Percentiles rank a stretch among this genome's conserved stretches.
Conservation (phyloP, 2,797 vertebrate species). For the Ctenochaetus hawaiiensis region DNA sequence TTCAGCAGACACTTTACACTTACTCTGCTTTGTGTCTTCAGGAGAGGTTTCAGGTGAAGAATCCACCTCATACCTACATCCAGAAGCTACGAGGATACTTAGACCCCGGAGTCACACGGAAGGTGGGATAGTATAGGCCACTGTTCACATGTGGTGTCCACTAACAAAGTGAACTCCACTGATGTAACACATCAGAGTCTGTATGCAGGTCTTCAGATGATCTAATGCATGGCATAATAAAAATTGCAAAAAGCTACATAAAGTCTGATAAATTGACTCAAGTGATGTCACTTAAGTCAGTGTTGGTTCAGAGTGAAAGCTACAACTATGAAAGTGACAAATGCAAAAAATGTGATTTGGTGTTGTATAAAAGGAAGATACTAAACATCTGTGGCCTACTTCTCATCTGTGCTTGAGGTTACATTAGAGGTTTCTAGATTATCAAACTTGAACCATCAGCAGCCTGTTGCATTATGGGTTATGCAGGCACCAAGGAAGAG, state of each 20-base stretch:
- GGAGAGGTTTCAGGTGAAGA: slow-evolving; percentile 99
- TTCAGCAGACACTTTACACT: not conserved
- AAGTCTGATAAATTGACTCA: not conserved
- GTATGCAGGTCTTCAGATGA: not conserved
- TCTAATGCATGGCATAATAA: no score
- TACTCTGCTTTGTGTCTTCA: slow-evolving; percentile 69
- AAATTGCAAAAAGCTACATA: no score
- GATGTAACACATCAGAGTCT: not conserved
- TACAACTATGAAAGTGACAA: no score
- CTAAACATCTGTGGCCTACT: no score
- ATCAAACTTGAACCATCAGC: not conserved
- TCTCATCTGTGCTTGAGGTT: not conserved
- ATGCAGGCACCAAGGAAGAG: not conserved
- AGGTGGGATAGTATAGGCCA: slow-evolving; percentile 85
- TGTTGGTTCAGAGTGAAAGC: no score
- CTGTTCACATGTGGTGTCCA: not conserved
- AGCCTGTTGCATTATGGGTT: slow-evolving; percentile 21
- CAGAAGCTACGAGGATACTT: slow-evolving; percentile 97
- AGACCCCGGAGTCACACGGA: slow-evolving; percentile 96
- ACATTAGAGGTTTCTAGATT: no score
- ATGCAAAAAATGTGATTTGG: no score
- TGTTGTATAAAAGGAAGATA: no score
- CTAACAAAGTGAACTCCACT: not conserved
- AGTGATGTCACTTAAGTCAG: not conserved
- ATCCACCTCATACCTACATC: slow-evolving; percentile 98